Base-by-base conservation (phyloP, 2,888 invertebrate genomes). In the Erynnis tages region DNA sequence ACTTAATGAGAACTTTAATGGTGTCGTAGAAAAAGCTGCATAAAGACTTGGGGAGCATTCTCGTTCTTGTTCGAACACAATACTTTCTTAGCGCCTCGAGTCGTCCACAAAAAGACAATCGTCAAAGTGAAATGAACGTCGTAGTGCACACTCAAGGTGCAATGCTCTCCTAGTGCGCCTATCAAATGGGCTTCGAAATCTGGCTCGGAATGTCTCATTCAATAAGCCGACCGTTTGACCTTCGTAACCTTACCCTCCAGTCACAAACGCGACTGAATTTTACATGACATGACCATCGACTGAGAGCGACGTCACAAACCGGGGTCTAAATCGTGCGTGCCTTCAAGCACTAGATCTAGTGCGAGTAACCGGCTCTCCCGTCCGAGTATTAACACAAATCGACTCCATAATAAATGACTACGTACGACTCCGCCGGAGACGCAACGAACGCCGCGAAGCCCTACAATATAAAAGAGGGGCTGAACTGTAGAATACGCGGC, bases 391-490 rank as follows among this genome's bases (percentile, higher is more conserved):
- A 48, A 40, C 14, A 32, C 40, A 40, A 48, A 48, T 48, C 48
- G 40, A 40, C 48, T 48, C 19, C 47, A 38, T 47, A 47, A 47
- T 48, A 40, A 48, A 48, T 40, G 40, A 32, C 54, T 64, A 59
- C 59, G 57, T 57, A 53, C 56, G 37, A 47, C 50, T 58, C 50
- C 57, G 58, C 45, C 23, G 58, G 61, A 60, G 62, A 61, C 66
- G 62, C 23, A 59, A 14, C 47, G 38, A 47, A 8, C 21, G 30
- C 38, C 27, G 55, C 60, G 67, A 67, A 67, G 62, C 68, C 67
- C 66, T 62, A 66, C 66, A 60, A 63, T 54, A 58, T 59, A 59
- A 60, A 60, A 62, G 62, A 61, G 66, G 66, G 67, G 62, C 64
- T 61, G 59, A 59, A 57, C 58, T 57, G 57, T 60, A 63, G 63